A percentile compares a stretch with the other conserved stretches of the same genome.
Conservation (phyloP, 2,888 invertebrate genomes). For the Drosophila ustulata region DNA sequence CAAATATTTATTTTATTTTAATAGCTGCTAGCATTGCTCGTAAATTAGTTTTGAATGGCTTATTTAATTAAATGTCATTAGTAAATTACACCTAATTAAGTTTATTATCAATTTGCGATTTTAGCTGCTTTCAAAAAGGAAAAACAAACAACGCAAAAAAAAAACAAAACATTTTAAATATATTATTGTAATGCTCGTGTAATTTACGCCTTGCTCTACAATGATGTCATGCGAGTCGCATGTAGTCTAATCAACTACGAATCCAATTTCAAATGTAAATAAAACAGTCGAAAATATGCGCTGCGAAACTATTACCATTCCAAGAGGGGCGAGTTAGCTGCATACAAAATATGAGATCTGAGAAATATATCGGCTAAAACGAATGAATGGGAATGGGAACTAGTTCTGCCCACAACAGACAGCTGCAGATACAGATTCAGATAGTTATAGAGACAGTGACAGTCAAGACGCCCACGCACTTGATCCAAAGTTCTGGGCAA, state of each 20-base stretch:
- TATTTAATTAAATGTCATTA: background rate
- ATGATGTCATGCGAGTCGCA: conserved; percentile 40
- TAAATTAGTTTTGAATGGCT: too few relatives aligned
- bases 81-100: background rate
- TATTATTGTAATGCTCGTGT: conserved; percentile 3
- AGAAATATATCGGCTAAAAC: conserved; percentile 32
- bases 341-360: background rate
- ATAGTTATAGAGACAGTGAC: conserved; percentile 1
- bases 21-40: too few relatives aligned
- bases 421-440: conserved; percentile 1
- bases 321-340: conserved; percentile 2
- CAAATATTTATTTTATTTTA: too few relatives aligned
- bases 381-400: conserved; percentile 32
- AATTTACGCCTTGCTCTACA: conserved; percentile 1
- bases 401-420: conserved; percentile 45
- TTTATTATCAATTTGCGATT: background rate
- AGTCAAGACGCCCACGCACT: conserved; percentile 42
- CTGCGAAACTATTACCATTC: conserved; percentile 29
- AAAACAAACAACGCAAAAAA: conserved; percentile 3
- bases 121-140: background rate
- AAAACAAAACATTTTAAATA: background rate
- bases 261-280: conserved; percentile 21
- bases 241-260: conserved; percentile 1
- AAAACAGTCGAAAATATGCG: conserved; percentile 9
- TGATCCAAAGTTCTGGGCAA: conserved; percentile 45